Conservation (phyloP, 2,113 vertebrate genomes). For the Neomonachus schauinslandi region DNA sequence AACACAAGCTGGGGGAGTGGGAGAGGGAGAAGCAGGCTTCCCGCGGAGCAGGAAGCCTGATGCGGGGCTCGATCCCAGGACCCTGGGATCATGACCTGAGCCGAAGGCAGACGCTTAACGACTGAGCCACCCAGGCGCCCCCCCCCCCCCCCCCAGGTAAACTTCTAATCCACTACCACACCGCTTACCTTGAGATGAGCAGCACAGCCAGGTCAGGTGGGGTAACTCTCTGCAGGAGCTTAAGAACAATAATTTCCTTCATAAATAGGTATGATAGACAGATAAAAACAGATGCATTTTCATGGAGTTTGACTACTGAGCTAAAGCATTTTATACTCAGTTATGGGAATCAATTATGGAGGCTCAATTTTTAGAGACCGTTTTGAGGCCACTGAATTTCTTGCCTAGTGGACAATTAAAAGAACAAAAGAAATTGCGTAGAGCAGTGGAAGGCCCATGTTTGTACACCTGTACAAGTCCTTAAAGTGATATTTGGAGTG, state of each 20-base stretch:
- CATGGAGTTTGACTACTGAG: neutral
- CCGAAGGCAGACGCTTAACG: too few relatives aligned
- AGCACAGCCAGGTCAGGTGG: accelerated
- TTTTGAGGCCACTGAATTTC: neutral
- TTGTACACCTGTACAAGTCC: neutral
- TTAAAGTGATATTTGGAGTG: neutral
- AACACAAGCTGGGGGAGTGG: too few relatives aligned
- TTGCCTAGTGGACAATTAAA: neutral
- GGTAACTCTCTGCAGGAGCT: neutral
- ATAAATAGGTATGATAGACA: neutral
- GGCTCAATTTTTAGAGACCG: neutral
- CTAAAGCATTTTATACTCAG: neutral
- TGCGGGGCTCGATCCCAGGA: too few relatives aligned
- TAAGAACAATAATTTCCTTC: neutral
- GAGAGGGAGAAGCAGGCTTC: too few relatives aligned
- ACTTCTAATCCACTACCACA: neutral
- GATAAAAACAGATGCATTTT: neutral
- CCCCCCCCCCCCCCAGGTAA: neutral
- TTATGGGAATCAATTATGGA: neutral
- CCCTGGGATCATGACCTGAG: too few relatives aligned
- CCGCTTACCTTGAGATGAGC: neutral
- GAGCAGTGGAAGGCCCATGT: too few relatives aligned
- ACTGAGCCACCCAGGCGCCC: too few relatives aligned
- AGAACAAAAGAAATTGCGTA: neutral
- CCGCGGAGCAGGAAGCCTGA: too few relatives aligned